phyloP scores from a whole-genome alignment of 2,797 vertebrate species.

The Cacajao melanocephalus region DNA sequence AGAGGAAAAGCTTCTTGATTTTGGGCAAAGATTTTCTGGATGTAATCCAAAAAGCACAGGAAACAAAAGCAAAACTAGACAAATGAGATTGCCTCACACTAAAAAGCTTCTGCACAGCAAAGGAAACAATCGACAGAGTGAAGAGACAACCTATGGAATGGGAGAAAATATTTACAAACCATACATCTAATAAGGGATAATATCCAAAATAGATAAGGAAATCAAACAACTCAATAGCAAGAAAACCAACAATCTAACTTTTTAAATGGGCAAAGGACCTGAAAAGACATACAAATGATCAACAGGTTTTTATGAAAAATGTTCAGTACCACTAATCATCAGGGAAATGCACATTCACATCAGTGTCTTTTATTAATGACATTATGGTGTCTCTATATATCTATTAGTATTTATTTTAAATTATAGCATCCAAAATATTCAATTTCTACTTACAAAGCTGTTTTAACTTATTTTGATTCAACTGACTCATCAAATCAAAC shows the following conservation, averaged over 20 bases:
- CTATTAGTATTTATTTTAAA: neutral
- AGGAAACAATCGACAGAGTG: neutral
- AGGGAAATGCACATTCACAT: neutral
- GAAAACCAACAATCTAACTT: neutral
- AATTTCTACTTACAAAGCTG: neutral
- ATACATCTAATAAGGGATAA: neutral
- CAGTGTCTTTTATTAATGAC: neutral
- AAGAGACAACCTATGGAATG: neutral
- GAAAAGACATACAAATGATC: neutral
- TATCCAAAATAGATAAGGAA: neutral
- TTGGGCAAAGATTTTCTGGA: neutral
- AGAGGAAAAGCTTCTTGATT: neutral
- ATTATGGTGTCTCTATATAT: neutral
- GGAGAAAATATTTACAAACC: neutral
- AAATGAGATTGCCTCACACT: neutral
- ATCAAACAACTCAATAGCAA: neutral
- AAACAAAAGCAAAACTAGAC: neutral
- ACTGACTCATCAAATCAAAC: neutral
- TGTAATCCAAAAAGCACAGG: neutral
- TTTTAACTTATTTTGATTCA: slow-evolving; percentile 23
- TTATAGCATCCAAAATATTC: neutral
- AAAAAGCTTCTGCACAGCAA: neutral
- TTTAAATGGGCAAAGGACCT: neutral
- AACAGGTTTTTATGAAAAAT: neutral
- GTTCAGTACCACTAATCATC: neutral